These are phyloP conservation scores for Anolis apletophallus DNA, from an alignment of 2,797 vertebrate species.

Conservation along the genomic window DNA sequence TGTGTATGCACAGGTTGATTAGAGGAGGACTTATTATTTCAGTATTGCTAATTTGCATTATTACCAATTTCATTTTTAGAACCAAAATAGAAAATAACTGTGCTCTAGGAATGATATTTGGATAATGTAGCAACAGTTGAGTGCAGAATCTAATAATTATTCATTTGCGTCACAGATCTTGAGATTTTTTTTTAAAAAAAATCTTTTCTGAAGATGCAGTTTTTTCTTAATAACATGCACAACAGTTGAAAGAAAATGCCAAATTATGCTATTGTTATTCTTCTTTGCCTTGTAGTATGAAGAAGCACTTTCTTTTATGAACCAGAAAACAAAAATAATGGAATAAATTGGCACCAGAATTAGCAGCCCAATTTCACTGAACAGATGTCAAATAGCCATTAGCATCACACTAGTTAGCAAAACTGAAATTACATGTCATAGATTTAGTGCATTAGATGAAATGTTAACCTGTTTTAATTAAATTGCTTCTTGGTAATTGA, in stretches of 20 bases:
- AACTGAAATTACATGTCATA: slow-evolving; percentile 56
- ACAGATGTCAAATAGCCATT: slow-evolving; percentile 70
- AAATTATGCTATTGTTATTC: slow-evolving; percentile 17
- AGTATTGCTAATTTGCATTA: not conserved
- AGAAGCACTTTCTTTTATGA: not conserved
- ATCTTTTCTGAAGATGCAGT: slow-evolving; percentile 3
- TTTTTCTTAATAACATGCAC: not conserved
- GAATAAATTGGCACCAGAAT: slow-evolving; percentile 23
- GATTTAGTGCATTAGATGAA: slow-evolving; percentile 64
- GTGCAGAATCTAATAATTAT: not conserved
- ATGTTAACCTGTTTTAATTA: slow-evolving; percentile 72
- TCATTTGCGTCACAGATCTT: not conserved
- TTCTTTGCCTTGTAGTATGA: not conserved
- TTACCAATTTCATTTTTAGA: not conserved
- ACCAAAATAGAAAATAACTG: not conserved
- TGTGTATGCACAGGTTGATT: not conserved
- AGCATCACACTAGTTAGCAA: slow-evolving; percentile 61
- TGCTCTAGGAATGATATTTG: not conserved
- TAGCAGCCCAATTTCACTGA: slow-evolving; percentile 26
- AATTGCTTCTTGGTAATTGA: slow-evolving; percentile 67
- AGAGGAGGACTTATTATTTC: not conserved
- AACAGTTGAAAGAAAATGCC: not conserved
- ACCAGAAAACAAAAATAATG: not conserved
- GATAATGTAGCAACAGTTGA: not conserved
- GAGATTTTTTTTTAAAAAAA: not conserved